A percentile compares a stretch with the other conserved stretches of the same genome.
Conservation (phyloP, 2,113 vertebrate species). For the Procavia capensis region DNA sequence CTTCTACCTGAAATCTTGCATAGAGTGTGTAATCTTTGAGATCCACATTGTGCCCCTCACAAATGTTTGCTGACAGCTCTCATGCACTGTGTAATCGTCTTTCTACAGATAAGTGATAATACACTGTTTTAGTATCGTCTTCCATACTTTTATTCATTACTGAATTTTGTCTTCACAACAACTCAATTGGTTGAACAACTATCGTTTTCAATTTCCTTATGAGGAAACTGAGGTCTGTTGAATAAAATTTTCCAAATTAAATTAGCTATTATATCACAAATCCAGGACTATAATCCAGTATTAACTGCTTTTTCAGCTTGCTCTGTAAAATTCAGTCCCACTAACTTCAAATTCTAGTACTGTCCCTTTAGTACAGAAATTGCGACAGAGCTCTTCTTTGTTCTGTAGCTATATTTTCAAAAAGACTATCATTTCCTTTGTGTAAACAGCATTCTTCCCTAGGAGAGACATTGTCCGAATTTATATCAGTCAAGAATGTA, state of each 20-base stretch:
- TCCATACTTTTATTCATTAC: constrained; percentile 18
- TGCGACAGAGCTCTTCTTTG: constrained; percentile 49
- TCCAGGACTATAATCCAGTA: neutral
- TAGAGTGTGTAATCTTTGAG: neutral
- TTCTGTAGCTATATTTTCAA: constrained; percentile 62
- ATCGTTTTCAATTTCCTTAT: constrained; percentile 33
- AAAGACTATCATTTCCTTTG: neutral
- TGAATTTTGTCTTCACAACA: constrained; percentile 28
- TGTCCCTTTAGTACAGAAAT: constrained; percentile 52
- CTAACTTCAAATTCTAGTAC: neutral
- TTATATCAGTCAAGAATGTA: constrained; percentile 58
- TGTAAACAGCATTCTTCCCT: constrained; percentile 62
- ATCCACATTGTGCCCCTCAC: neutral
- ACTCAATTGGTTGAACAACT: neutral
- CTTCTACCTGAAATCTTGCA: neutral
- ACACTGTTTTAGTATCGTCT: neutral
- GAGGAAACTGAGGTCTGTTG: neutral
- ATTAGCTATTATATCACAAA: neutral
- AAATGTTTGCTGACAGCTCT: neutral
- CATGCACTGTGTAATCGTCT: neutral
- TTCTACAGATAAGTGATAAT: neutral
- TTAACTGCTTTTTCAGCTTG: neutral
- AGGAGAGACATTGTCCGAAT: constrained; percentile 26
- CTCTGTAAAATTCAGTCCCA: constrained; percentile 41
- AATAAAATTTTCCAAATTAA: constrained; percentile 47